Evolutionary conservation across 2,113 vertebrate genomes (phyloP), one percentile per base, ranked within the genome.

Genomic region (Platanista minor): DNA sequence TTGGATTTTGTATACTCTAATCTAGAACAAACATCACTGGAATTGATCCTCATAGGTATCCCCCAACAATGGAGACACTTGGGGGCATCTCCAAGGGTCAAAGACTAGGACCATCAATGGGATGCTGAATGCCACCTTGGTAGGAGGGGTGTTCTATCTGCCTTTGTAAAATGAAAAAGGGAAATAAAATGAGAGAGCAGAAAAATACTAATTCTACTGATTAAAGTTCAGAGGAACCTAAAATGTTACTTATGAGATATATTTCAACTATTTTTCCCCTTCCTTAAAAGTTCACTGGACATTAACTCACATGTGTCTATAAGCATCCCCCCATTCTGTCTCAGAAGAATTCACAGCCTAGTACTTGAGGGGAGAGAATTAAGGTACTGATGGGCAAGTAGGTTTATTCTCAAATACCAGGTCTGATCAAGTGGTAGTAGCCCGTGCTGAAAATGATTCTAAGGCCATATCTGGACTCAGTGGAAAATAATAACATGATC

Each of bases 151-250:
- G 13, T 71, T 93, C 31, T 29, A 36, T 43, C 6, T 61, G 49
- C 6, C 66, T 90, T 69, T 61, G n/a, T 66, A 71, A 93, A 94
- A 52, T 31, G 5, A 66, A 49, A 91, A 92, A 36, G 27, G 14
- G 52, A 87, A 91, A 20, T 77, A 36, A 89, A 87, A 36, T 0
- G 5, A 85, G 10, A 57, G 25, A 86, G 15, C 31, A 69, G 78
- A 67, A 61, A 67, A 90, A 67, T 25, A 83, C 29, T 36, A 78
- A 4, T 8, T 59, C 61, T 91, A 59, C 3, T 90, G 92, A 90
- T 83, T 75, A n/a, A 85, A 96, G 57, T 78, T 84, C 41, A 92
- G 29, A 77, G 64, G n/a, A 96, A 15, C 33, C 36, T 90, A 84
- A n/a, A 72, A 91, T 54, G 33, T 90, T 87, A 74, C 59, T 54